phyloP scores from a whole-genome alignment of 2,797 vertebrate genomes.

The Hyperoplus immaculatus region DNA sequence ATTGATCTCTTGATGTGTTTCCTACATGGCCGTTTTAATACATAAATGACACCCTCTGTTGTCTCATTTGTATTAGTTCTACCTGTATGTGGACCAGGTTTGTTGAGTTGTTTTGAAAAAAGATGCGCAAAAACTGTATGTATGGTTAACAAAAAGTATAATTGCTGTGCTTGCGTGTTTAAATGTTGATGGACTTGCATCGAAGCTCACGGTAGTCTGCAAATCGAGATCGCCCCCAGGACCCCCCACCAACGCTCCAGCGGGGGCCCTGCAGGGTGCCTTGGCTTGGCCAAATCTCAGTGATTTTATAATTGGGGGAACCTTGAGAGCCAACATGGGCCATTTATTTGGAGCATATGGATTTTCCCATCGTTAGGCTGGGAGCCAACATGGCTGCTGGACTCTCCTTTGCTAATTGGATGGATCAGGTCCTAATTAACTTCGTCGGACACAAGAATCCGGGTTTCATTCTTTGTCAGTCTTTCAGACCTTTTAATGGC shows the following conservation, averaged over 20 bases:
- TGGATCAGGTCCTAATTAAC: conserved; percentile 82
- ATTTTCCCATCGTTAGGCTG: conserved; percentile 83
- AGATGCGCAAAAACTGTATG: not conserved
- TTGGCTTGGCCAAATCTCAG: conserved; percentile 65
- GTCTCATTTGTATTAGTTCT: not conserved
- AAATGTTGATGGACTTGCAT: not conserved
- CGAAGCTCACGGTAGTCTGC: not conserved
- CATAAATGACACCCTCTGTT: not conserved
- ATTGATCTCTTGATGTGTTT: not conserved
- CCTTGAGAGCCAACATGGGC: conserved; percentile 71
- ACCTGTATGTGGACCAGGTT: not conserved
- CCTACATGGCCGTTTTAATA: not conserved
- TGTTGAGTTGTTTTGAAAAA: not conserved
- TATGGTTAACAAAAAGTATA: not conserved
- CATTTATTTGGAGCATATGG: conserved; percentile 86
- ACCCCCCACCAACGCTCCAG: conserved; percentile 58
- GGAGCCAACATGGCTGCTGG: conserved; percentile 78
- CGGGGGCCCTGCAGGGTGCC: conserved; percentile 64
- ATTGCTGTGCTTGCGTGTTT: too few relatives aligned
- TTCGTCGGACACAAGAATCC: conserved; percentile 64
- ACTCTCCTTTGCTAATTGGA: conserved; percentile 80
- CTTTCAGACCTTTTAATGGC: conserved; percentile 54
- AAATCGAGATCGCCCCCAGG: conserved; percentile 46
- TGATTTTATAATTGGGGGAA: conserved; percentile 80
- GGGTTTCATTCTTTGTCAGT: conserved; percentile 56